Base-by-base conservation (phyloP, 2,797 vertebrate genomes). In the Miichthys miiuy region DNA sequence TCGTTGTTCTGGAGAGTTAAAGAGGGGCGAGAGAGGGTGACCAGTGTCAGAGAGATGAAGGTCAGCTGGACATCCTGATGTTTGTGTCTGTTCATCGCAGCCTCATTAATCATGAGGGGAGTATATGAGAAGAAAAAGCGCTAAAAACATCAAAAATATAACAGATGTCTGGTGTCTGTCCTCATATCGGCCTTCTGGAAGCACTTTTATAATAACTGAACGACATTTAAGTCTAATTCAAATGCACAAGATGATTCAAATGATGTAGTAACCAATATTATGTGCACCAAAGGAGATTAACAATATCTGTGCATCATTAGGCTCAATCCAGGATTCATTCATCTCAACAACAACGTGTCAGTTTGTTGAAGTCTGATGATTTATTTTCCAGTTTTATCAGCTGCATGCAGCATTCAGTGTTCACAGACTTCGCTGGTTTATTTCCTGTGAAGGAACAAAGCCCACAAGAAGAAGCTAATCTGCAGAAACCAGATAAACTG, bases 1-100 rank as follows among this genome's bases (percentile, higher is more conserved):
- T 83, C 66, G 62, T 84, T 77, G 77, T 74, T 81, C 57, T 14
- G 5, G 18, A 2, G 75, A 65, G 82, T 86, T 63, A 84, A 52
- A 73, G 47, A 62, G 54, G 50, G 57, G 27, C 17, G n/a, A 6
- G n/a, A 4, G 47, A 27, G 11, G 23, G 6, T 2, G 41, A 17
- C 25, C 4, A 1, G 5, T 0, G 61, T 25, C 0, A 16, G 6
- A 38, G 17, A 34, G 54, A 50, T 47, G 75, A 50, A 62, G 57
- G 51, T 69, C 52, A 56, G 25, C 23, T 13, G 25, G 3, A 50
- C 38, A 7, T n/a, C 5, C 14, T 30, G 17, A 1, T 14, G 20
- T 54, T n/a, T 20, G 2, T 21, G 30, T 44, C 21, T 11, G 9
- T 16, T 63, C 6, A 1, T 11, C 16, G 18, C n/a, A 48, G 44